phyloP scores from a whole-genome alignment of 1,140 invertebrate species.

The Caenorhabditis tropicalis region DNA sequence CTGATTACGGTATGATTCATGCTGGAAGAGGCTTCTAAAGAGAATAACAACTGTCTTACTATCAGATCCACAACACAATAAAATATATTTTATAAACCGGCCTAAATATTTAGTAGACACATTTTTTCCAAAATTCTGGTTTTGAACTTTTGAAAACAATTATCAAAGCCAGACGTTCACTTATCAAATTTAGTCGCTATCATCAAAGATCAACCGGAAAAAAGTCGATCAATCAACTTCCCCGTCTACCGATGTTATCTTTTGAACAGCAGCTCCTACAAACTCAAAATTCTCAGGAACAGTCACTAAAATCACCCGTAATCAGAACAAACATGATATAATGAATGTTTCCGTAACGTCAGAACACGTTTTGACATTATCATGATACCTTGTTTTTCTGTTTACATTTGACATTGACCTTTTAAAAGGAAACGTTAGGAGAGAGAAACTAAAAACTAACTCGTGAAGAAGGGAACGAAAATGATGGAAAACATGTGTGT shows the following conservation, averaged over 20 bases:
- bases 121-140: background rate
- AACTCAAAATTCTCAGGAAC: too few relatives aligned
- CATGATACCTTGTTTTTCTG: background rate
- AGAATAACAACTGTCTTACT: too few relatives aligned
- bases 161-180: background rate
- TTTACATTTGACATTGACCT: background rate
- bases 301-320: background rate
- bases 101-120: too few relatives aligned
- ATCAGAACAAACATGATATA: background rate
- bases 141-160: background rate
- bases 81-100: too few relatives aligned
- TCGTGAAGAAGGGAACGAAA: background rate
- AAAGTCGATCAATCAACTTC: background rate
- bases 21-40: too few relatives aligned
- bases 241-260: background rate
- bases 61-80: too few relatives aligned
- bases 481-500: background rate
- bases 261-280: too few relatives aligned
- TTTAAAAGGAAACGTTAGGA: background rate
- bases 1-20: too few relatives aligned
- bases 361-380: background rate
- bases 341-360: background rate
- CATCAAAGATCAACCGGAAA: background rate
- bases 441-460: constrained; percentile 17
- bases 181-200: background rate